Conservation (phyloP, 2,113 vertebrate species). For the Turdus rufiventris region DNA sequence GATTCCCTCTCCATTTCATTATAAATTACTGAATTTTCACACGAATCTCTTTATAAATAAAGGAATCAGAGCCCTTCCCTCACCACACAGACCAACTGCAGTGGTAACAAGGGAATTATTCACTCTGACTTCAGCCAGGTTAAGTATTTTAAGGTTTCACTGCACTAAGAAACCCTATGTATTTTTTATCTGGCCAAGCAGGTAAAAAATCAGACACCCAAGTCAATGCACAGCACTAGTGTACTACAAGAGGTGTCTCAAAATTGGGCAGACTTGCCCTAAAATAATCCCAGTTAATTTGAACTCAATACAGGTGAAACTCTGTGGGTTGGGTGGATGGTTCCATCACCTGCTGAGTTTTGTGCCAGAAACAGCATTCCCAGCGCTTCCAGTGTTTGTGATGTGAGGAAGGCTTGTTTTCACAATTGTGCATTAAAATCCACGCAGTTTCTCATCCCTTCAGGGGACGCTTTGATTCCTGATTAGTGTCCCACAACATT, state of each 20-base stretch:
- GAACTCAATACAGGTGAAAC: fast-evolving
- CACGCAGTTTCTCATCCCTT: background rate
- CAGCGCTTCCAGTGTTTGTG: fast-evolving
- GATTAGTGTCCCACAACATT: background rate
- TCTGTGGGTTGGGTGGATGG: fast-evolving
- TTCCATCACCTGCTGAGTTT: fast-evolving
- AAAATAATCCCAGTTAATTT: fast-evolving
- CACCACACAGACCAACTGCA: background rate
- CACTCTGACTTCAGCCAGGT: background rate
- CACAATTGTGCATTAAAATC: fast-evolving
- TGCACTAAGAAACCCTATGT: fast-evolving
- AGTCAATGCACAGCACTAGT: background rate
- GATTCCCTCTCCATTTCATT: background rate
- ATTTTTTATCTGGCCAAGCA: background rate
- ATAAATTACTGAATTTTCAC: fast-evolving
- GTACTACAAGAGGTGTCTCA: fast-evolving
- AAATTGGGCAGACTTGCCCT: background rate
- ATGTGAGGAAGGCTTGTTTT: background rate
- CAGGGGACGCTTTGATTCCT: background rate
- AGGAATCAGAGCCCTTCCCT: background rate
- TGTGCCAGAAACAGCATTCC: background rate
- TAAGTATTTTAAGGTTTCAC: background rate
- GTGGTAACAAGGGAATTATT: background rate
- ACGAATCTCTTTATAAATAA: too few relatives aligned
- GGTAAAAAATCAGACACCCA: fast-evolving